Base-by-base conservation (phyloP, 2,888 invertebrate genomes). In the Homarus gammarus region DNA sequence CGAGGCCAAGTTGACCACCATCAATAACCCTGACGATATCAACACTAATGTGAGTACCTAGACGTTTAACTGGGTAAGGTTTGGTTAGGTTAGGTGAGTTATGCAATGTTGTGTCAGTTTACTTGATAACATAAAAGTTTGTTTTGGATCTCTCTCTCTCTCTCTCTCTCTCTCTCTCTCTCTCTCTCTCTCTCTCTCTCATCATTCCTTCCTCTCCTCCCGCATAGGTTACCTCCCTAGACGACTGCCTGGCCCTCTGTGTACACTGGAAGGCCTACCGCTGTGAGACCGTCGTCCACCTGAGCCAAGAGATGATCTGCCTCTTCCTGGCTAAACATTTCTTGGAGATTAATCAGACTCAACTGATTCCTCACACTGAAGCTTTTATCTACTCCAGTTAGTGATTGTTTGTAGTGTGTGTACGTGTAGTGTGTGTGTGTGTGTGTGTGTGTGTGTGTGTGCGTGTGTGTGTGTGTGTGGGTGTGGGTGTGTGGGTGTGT, bases 11-110 rank as follows among this genome's bases (percentile, higher is more conserved):
- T 10, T 18, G 40, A 75, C 56, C 38, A 85, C 82, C 44, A 56
- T 89, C n/a, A 22, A 12, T 18, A 27, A 86, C 33, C 85, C 88
- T 1, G 73, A 86, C 38, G 44, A 87, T 77, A 49, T 56, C 36
- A 31, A 51, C 10, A 33, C 61, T 0, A 51, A 36, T 27, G 73
- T 72, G 49, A 84, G 73, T 2, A 64, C n/a, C 3, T n/a, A 78
- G 22, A 10, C 10, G n/a, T 78, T 44, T 8, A n/a, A 36, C 18
- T 2, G 22, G 36, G 44, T 38, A 49, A 18, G 51, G 33, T 27
- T 72, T 72, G 22, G 38, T 38, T 2, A 77, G 44, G 27, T 18
- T 18, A 44, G 18, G 12, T 22, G 12, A 33, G n/a, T 18, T 0
- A 51, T 22, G 33, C 15, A 36, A 0, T 85, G n/a, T 15, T 15